phyloP scores from a whole-genome alignment of 2,113 vertebrate species.

The Ceyx cyanopectus region DNA sequence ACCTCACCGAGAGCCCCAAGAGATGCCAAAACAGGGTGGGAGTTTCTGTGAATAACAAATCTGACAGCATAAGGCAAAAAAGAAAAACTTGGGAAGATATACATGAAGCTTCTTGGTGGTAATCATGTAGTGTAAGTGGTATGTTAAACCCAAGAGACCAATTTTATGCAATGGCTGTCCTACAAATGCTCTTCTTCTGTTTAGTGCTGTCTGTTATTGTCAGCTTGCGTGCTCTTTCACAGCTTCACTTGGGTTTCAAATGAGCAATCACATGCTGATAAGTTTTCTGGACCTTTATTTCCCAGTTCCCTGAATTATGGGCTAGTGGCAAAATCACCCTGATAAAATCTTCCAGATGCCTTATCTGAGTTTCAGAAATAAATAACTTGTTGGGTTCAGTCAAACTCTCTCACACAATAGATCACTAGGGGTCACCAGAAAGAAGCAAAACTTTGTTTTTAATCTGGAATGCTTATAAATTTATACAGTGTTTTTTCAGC shows the following conservation, averaged over 20 bases:
- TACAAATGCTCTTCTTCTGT: not conserved
- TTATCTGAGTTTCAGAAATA: not conserved
- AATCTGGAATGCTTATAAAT: not conserved
- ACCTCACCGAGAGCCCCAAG: not conserved
- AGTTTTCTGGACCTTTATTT: not conserved
- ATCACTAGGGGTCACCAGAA: constrained; percentile 39
- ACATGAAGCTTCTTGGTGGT: not conserved
- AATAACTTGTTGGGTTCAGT: not conserved
- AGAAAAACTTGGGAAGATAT: not conserved
- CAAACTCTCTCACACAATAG: not conserved
- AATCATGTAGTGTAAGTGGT: rapidly evolving
- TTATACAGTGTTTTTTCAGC: not conserved
- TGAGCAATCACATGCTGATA: not conserved
- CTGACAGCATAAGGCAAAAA: not conserved
- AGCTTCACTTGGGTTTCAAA: not conserved
- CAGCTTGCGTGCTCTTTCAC: not conserved
- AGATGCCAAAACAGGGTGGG: not conserved
- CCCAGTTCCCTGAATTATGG: not conserved
- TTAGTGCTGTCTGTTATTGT: not conserved
- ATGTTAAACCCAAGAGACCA: not conserved
- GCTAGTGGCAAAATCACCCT: not conserved
- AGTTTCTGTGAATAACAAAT: not conserved
- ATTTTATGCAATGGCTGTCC: not conserved
- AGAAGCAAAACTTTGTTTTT: constrained; percentile 14
- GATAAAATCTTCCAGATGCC: constrained; percentile 31